Evolutionary conservation across 2,113 vertebrate genomes (phyloP), one percentile per base, ranked within the genome.

Genomic region (Ornithorhynchus anatinus): DNA sequence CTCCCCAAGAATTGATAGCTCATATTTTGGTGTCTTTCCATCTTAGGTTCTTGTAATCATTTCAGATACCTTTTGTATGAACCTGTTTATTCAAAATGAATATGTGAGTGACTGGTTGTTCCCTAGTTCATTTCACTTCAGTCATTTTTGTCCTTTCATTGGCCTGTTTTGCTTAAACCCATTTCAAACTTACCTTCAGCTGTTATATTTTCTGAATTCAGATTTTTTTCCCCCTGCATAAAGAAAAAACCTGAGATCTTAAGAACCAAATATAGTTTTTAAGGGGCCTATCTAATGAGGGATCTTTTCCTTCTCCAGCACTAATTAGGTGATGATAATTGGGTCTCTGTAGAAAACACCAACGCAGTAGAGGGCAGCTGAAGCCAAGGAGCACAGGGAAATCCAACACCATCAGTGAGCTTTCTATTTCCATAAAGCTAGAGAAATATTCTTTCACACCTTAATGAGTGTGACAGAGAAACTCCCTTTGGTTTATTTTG

Each of bases 271-370:
- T 84, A 53, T 79, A 58, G n/a, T 6, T n/a, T 66, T 36, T 44
- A 62, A 35, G 17, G 52, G 43, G 75, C 63, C 71, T 79, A 68
- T 77, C 72, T 89, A 78, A 72, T 57, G 36, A n/a, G 59, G 85
- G 59, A 65, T 75, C 72, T 72, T 77, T 77, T 47, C 44, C 67
- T 65, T 70, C 64, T 82, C 70, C 50, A 78, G 65, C 84, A 81
- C 53, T 91, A 85, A 89, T 77, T 81, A 85, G 73, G 67, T 87
- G 84, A 81, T 91, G 74, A 89, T 92, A 86, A 89, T 86, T 88
- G 75, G 77, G 80, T 80, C 27, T 13, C 84, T 88, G 84, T 82
- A 72, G 81, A 79, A 79, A 82, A 87, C 75, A 82, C 48, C 59
- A 87, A 77, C 82, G 38, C 23, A 80, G 82, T 64, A 88, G 83